phyloP scores from a whole-genome alignment of 2,888 invertebrate genomes.

The Lasioglossum leucozonium region DNA sequence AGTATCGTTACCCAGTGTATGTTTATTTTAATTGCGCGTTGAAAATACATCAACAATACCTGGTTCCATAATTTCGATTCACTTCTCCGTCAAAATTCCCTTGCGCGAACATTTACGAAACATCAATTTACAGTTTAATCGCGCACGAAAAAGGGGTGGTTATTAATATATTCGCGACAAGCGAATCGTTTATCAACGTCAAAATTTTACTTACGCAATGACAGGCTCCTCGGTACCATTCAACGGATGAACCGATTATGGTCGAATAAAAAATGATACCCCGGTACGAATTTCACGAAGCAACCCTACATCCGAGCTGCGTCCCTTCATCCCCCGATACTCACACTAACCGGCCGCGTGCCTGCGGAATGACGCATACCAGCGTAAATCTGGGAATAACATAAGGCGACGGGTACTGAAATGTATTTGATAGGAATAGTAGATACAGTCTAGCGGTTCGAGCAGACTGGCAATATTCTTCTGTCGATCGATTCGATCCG shows the following conservation, averaged over 20 bases:
- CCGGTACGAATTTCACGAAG: slow-evolving; percentile 14
- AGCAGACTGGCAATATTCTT: neutral
- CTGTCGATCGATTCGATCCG: neutral
- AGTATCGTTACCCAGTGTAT: neutral
- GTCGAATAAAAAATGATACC: slow-evolving; percentile 46
- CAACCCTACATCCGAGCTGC: neutral
- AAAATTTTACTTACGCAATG: slow-evolving; percentile 18
- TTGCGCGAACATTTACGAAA: neutral
- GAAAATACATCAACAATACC: neutral
- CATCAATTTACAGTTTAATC: slow-evolving; percentile 10
- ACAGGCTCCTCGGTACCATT: slow-evolving; percentile 23
- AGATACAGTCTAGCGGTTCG: slow-evolving; percentile 15
- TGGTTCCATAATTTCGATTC: neutral
- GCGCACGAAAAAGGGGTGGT: neutral
- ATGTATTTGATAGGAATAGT: slow-evolving; percentile 27
- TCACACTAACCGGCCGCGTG: neutral
- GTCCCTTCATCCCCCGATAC: slow-evolving; percentile 5
- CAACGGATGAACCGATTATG: slow-evolving; percentile 32
- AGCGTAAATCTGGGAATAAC: slow-evolving; percentile 21
- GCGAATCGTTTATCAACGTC: slow-evolving; percentile 35
- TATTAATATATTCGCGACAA: slow-evolving; percentile 22
- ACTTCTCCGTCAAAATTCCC: neutral
- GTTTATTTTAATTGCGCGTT: neutral
- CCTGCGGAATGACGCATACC: slow-evolving; percentile 10
- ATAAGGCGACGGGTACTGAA: slow-evolving; percentile 44